Evolutionary conservation across 1,140 invertebrate genomes (phyloP).

Genomic region (Zaprionus inermis): DNA sequence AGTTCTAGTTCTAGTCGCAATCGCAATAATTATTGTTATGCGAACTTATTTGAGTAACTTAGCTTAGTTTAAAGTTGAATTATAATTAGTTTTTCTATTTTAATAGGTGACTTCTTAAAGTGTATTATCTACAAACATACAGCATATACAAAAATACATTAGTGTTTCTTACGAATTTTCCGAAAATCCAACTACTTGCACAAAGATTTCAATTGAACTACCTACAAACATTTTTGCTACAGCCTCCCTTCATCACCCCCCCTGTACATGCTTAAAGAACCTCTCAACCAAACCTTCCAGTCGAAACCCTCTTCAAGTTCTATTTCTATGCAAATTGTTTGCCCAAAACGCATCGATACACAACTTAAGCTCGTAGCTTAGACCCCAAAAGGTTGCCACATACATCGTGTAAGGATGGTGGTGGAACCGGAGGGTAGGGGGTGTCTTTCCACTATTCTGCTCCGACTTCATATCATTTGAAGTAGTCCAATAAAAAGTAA

Average conservation of each 20-base stretch:
- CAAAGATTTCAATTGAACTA: not conserved
- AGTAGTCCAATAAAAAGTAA: constrained; percentile 77
- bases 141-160: too few relatives aligned
- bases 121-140: too few relatives aligned
- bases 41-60: not conserved
- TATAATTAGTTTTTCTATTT: not conserved
- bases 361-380: constrained; percentile 29
- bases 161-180: not conserved
- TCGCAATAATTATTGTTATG: not conserved
- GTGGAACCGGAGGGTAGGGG: too few relatives aligned
- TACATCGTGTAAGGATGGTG: not conserved
- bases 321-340: constrained; percentile 23
- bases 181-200: not conserved
- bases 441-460: not conserved
- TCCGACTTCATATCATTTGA: constrained; percentile 30
- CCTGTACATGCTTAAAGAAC: not conserved
- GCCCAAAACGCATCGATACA: constrained; percentile 29
- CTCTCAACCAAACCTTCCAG: not conserved
- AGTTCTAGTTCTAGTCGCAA: not conserved
- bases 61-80: not conserved
- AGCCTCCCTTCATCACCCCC: not conserved
- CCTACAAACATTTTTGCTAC: not conserved
- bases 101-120: too few relatives aligned
- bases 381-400: constrained; percentile 24
- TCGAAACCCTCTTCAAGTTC: not conserved